These are phyloP conservation scores for Zaprionus inermis DNA, from an alignment of 1,140 invertebrate genomes.

Conservation along the genomic window DNA sequence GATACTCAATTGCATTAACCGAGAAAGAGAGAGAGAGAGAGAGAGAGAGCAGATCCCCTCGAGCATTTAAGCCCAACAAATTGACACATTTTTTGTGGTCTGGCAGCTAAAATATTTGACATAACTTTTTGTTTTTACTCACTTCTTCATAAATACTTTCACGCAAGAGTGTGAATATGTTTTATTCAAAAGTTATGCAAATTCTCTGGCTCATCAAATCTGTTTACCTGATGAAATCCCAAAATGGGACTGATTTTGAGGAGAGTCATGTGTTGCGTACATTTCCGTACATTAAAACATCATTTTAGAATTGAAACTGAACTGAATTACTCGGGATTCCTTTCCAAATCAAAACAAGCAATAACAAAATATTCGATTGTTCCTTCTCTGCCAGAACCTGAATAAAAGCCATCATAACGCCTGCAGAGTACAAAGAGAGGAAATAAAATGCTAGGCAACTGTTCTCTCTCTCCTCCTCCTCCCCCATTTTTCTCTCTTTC, in stretches of 20 bases:
- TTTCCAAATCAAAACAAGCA: background rate
- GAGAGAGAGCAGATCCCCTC: background rate
- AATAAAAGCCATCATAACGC: background rate
- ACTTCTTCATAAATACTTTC: slow-evolving; percentile 7
- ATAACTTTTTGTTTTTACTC: background rate
- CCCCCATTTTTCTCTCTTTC: background rate
- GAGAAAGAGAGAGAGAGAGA: background rate
- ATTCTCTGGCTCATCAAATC: slow-evolving; percentile 14
- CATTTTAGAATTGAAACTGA: background rate
- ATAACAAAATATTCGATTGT: background rate
- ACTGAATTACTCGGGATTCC: background rate
- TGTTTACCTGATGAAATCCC: slow-evolving; percentile 10
- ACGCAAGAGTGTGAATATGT: slow-evolving; percentile 4
- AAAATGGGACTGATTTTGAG: slow-evolving; percentile 14
- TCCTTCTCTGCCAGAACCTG: background rate
- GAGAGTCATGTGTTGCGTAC: background rate
- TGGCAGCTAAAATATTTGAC: background rate
- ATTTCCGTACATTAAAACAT: background rate
- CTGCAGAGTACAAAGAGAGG: background rate
- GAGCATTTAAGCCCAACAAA: background rate
- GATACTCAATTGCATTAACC: slow-evolving; percentile 14
- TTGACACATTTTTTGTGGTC: background rate
- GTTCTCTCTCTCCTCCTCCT: background rate
- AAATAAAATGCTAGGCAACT: background rate
- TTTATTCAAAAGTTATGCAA: slow-evolving; percentile 10